Evolutionary conservation across 1,140 invertebrate genomes (phyloP).

Genomic region (Centruroides vittatus): DNA sequence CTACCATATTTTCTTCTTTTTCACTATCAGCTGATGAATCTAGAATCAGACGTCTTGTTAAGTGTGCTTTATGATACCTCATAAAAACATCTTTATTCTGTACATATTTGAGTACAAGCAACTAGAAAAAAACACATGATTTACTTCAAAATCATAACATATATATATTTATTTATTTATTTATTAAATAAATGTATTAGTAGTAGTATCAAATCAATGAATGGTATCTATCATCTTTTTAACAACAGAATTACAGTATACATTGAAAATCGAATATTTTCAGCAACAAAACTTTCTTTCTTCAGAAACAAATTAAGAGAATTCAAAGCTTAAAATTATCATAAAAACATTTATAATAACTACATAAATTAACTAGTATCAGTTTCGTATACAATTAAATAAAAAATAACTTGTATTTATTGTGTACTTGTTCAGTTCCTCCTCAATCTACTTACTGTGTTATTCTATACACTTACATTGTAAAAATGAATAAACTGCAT

Average conservation of each 20-base stretch:
- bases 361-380: too few relatives aligned
- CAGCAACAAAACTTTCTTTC: too few relatives aligned
- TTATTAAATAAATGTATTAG: neutral
- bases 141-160: neutral
- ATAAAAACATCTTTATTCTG: slow-evolving; percentile 99
- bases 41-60: slow-evolving; percentile 85
- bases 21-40: slow-evolving; percentile 97
- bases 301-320: too few relatives aligned
- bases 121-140: slow-evolving; percentile 27
- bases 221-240: neutral
- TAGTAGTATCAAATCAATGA: neutral
- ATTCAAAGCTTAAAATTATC: too few relatives aligned
- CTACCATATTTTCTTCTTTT: slow-evolving; percentile 99
- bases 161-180: neutral
- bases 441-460: too few relatives aligned
- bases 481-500: too few relatives aligned
- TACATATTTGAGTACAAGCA: slow-evolving; percentile 95
- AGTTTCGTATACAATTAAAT: too few relatives aligned
- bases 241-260: neutral
- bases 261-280: neutral
- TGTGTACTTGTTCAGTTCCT: too few relatives aligned
- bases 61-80: slow-evolving; percentile 96
- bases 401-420: too few relatives aligned
- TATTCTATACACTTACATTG: too few relatives aligned
- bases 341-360: too few relatives aligned